Conservation (phyloP, 2,797 vertebrate genomes). For the Micropoecilia bifurca region DNA sequence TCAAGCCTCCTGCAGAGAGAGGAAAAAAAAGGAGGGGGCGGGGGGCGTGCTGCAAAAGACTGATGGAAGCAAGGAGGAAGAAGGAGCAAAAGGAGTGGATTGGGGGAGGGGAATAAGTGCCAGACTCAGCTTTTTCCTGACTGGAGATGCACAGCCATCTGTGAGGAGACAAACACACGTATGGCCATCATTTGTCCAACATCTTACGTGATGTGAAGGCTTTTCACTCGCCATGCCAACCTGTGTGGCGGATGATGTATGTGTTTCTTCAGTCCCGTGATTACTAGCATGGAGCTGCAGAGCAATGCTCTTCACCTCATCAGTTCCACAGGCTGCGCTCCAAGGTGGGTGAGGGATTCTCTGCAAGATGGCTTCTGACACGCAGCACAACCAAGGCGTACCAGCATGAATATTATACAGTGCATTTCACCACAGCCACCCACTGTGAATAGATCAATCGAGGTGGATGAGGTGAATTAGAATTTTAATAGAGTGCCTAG, state of each 20-base stretch:
- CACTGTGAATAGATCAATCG: slow-evolving; percentile 95
- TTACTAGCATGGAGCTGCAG: slow-evolving; percentile 96
- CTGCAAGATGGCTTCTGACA: slow-evolving; percentile 98
- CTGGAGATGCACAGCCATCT: slow-evolving; percentile 92
- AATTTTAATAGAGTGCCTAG: slow-evolving; percentile 87
- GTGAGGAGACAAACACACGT: slow-evolving; percentile 92
- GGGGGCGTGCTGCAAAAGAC: slow-evolving; percentile 67
- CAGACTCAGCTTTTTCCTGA: slow-evolving; percentile 90
- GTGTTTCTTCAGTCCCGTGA: slow-evolving; percentile 99
- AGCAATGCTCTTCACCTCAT: slow-evolving; percentile 98
- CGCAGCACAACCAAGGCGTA: slow-evolving; percentile 86
- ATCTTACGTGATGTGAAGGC: slow-evolving; percentile 97
- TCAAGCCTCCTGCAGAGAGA: slow-evolving; percentile 86
- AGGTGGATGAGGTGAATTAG: slow-evolving; percentile 89
- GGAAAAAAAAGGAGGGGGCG: slow-evolving; percentile 48
- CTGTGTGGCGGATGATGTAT: slow-evolving; percentile 99
- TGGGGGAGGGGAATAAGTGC: slow-evolving; percentile 85
- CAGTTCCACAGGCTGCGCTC: slow-evolving; percentile 97
- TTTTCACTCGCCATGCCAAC: slow-evolving; percentile 97
- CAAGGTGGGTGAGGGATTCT: slow-evolving; percentile 97
- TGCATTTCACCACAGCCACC: slow-evolving; percentile 89
- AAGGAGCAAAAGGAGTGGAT: slow-evolving; percentile 68
- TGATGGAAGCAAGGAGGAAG: slow-evolving; percentile 75
- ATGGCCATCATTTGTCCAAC: slow-evolving; percentile 99
- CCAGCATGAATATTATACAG: slow-evolving; percentile 91